Evolutionary conservation across 2,797 vertebrate genomes (phyloP).

Genomic region (Lacerta bilineata): DNA sequence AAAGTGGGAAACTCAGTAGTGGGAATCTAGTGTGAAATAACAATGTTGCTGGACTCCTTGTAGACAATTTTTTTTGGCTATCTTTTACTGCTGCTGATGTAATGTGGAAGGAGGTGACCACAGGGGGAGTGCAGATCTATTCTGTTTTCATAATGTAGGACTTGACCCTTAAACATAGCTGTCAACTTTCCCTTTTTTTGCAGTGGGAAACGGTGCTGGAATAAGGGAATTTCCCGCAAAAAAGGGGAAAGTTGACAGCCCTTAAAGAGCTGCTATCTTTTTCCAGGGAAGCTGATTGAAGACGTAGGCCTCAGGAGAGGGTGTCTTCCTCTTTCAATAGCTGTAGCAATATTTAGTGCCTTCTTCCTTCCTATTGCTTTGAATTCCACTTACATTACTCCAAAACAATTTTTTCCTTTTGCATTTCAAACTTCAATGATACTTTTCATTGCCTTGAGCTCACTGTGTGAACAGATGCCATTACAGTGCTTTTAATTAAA

Average conservation of each 20-base stretch:
- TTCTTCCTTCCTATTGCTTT: neutral
- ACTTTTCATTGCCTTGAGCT: slow-evolving; percentile 23
- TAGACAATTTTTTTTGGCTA: neutral
- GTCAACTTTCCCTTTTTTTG: too few relatives aligned
- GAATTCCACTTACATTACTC: slow-evolving; percentile 9
- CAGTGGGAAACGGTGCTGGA: too few relatives aligned
- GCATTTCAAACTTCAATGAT: slow-evolving; percentile 8
- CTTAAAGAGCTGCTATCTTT: neutral
- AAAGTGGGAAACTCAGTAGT: neutral
- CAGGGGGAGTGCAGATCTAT: neutral
- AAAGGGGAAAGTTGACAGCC: too few relatives aligned
- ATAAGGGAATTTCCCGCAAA: too few relatives aligned
- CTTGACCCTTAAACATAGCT: neutral
- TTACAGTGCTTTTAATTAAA: slow-evolving; percentile 40
- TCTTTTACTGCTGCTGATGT: neutral
- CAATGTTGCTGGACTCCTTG: neutral
- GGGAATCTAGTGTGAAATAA: neutral
- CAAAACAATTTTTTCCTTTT: neutral
- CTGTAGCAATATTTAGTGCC: neutral
- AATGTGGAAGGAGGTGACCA: neutral
- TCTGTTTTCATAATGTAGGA: neutral
- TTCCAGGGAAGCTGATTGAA: neutral
- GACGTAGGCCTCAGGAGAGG: neutral
- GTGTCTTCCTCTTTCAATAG: neutral
- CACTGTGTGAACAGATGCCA: slow-evolving; percentile 39